Conservation (phyloP, 2,797 vertebrate species). For the Platyrinchus mystaceus region DNA sequence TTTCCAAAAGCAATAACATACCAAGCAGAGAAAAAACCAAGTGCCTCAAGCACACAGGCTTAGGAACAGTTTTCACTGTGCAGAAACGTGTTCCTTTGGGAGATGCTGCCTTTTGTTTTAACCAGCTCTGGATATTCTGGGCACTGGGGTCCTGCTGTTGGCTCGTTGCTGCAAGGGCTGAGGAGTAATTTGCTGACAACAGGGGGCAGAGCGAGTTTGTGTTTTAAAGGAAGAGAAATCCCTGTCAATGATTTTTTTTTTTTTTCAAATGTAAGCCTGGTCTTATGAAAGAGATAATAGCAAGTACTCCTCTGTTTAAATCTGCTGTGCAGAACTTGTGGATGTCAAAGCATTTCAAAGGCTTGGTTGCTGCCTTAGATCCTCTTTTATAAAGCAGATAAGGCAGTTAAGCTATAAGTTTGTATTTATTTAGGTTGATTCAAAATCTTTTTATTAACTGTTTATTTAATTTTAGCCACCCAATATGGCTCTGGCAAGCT, state of each 20-base stretch:
- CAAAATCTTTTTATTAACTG: conserved; percentile 68
- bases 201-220: conserved; percentile 71
- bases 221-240: not conserved
- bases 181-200: conserved; percentile 23
- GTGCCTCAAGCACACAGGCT: not conserved
- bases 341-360: conserved; percentile 2
- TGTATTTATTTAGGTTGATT: conserved; percentile 63
- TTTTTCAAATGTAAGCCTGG: not conserved
- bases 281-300: conserved; percentile 27
- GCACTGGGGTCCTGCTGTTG: not conserved
- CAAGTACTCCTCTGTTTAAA: conserved; percentile 6
- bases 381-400: conserved; percentile 5
- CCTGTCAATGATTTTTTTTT: not conserved
- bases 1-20: not conserved
- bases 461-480: conserved; percentile 74
- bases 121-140: not conserved
- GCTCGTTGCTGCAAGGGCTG: not conserved
- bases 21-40: not conserved
- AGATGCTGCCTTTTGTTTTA: not conserved
- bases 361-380: not conserved
- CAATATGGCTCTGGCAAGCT: conserved; percentile 72
- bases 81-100: not conserved
- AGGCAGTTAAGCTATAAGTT: conserved; percentile 46
- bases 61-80: not conserved
- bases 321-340: not conserved